Percentiles rank a stretch among this genome's conserved stretches.
Evolutionary conservation across 2,797 vertebrate species (phyloP).

Genomic region (Todus mexicanus): DNA sequence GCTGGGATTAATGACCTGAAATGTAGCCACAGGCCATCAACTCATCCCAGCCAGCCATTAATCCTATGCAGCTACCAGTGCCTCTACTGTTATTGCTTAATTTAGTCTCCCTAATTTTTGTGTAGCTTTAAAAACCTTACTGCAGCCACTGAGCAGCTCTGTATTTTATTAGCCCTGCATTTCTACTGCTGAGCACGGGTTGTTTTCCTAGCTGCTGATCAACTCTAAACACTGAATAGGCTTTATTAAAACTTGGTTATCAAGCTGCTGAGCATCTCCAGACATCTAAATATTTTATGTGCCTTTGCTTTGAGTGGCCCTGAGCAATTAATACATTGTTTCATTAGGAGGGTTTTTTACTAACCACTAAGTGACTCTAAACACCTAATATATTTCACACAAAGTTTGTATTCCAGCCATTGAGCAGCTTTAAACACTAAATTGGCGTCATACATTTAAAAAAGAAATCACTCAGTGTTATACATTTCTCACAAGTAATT

Average conservation of each 20-base stretch:
- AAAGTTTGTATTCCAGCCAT: slow-evolving; percentile 50
- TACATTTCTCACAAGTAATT: slow-evolving; percentile 62
- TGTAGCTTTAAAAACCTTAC: slow-evolving; percentile 45
- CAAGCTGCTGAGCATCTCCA: slow-evolving; percentile 63
- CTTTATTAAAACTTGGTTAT: slow-evolving; percentile 75
- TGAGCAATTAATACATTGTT: slow-evolving; percentile 64
- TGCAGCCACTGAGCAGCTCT: slow-evolving; percentile 42
- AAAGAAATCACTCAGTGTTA: slow-evolving; percentile 45
- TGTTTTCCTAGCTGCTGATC: slow-evolving; percentile 66
- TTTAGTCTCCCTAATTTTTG: slow-evolving; percentile 68
- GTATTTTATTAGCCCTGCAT: slow-evolving; percentile 63
- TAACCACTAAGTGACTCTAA: slow-evolving; percentile 62
- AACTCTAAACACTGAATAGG: slow-evolving; percentile 59
- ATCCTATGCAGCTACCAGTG: slow-evolving; percentile 59
- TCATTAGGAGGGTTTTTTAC: slow-evolving; percentile 58
- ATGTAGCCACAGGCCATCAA: slow-evolving; percentile 60
- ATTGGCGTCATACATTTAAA: slow-evolving; percentile 36
- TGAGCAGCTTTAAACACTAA: slow-evolving; percentile 67
- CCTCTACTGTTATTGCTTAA: slow-evolving; percentile 69
- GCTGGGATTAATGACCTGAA: slow-evolving; percentile 69
- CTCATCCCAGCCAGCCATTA: slow-evolving; percentile 67
- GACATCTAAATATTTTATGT: slow-evolving; percentile 67
- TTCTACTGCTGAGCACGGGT: slow-evolving; percentile 58
- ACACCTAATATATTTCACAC: slow-evolving; percentile 68
- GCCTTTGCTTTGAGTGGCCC: slow-evolving; percentile 44